Evolutionary conservation across 2,888 invertebrate genomes (phyloP), one percentile per base, ranked within the genome.

Genomic region (Idaea straminata): DNA sequence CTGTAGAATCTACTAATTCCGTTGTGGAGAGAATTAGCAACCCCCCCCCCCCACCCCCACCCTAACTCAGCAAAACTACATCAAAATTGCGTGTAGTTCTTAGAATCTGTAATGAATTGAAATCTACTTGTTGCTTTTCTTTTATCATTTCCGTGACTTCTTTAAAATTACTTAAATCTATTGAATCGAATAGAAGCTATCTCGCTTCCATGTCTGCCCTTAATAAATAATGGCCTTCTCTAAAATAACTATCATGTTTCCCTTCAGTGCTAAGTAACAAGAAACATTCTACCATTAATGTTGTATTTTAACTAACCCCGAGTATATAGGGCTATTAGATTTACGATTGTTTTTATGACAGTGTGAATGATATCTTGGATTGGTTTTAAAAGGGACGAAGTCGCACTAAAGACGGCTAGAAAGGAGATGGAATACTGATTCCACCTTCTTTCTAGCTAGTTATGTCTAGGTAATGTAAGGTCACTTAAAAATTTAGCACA

Each of bases 361-460:
- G 85, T 83, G 88, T 84, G 84, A 87, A 88, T 83, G 83, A 47
- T 82, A 83, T 79, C 80, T 80, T 80, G 83, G 83, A 82, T 83
- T 83, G 72, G 74, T 36, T 36, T n/a, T 3, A 47, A 47, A 47
- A 47, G 47, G 47, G 47, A 47, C 47, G 6, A 47, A 47, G 10
- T 47, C 0, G 47, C 7, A 7, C 47, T 47, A 2, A 47, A 38
- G 5, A 13, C 47, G 5, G 47, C 25, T 25, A 47, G 13, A 10
- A 13, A 7, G 10, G 10, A 36, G 13, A 3, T 47, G 13, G 47
- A 10, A 13, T 47, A 10, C 38, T 38, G 38, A 13, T 38, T 38
- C 38, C 6, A 13, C 13, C 1, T 38, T 38, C 13, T 10, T 13
- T 10, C 7, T 3, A 4, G 38, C 13, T 6, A 38, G 6, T 38